A percentile compares a stretch with the other conserved stretches of the same genome.
Conservation (phyloP, 1,140 invertebrate species). For the Mya arenaria region DNA sequence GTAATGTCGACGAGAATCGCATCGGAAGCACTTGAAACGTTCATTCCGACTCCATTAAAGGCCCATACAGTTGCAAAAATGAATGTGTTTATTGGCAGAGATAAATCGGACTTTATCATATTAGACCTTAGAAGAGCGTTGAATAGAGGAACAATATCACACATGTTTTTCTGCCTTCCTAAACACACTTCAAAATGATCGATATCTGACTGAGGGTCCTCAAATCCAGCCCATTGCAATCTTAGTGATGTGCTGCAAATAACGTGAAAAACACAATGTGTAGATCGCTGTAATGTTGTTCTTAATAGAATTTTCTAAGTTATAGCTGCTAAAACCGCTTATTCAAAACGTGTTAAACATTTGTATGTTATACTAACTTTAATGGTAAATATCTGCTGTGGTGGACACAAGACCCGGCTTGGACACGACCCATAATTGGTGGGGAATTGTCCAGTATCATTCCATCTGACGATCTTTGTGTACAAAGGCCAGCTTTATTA, state of each 20-base stretch:
- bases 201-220: slow-evolving; percentile 54
- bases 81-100: slow-evolving; percentile 29
- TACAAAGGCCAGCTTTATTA: slow-evolving; percentile 58
- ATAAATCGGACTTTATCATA: slow-evolving; percentile 2
- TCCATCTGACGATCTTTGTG: slow-evolving; percentile 55
- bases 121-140: slow-evolving; percentile 2
- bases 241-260: slow-evolving; percentile 31
- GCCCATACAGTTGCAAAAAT: slow-evolving; percentile 48
- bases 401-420: slow-evolving; percentile 22
- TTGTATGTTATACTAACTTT: too few relatives aligned
- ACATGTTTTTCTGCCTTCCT: background rate
- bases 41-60: slow-evolving; percentile 39
- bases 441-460: slow-evolving; percentile 58
- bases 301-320: too few relatives aligned
- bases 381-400: slow-evolving; percentile 48
- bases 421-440: slow-evolving; percentile 54
- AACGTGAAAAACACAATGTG: too few relatives aligned
- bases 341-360: too few relatives aligned
- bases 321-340: too few relatives aligned
- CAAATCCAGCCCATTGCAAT: slow-evolving; percentile 53
- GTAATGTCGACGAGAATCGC: slow-evolving; percentile 38
- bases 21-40: background rate
- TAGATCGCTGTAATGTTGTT: too few relatives aligned
- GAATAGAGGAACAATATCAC: slow-evolving; percentile 29
- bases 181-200: slow-evolving; percentile 45